Percentiles rank a stretch among this genome's conserved stretches.
Conservation (phyloP, 2,888 invertebrate genomes). For the Noctua janthina region DNA sequence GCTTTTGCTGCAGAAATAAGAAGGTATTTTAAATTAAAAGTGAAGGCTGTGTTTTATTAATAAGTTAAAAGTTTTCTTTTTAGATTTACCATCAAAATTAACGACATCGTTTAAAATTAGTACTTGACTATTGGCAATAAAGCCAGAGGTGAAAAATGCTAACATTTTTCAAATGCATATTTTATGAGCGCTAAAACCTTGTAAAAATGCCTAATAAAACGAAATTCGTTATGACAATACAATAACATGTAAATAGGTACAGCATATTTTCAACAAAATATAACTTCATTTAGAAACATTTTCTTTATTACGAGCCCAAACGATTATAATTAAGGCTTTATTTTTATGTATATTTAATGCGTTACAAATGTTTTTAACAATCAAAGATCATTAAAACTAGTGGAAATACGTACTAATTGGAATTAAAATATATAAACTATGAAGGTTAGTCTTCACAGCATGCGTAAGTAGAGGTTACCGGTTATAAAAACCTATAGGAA, state of each 20-base stretch:
- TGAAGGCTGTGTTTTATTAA: background rate
- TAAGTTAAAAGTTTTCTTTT: background rate
- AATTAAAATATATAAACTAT: background rate
- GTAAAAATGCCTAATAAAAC: background rate
- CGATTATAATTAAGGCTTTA: background rate
- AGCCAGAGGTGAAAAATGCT: slow-evolving; percentile 1
- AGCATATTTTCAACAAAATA: background rate
- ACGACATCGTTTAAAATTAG: background rate
- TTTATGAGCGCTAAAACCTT: slow-evolving; percentile 20
- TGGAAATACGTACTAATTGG: background rate
- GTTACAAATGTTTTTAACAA: background rate
- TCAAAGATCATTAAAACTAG: background rate
- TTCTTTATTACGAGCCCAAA: background rate
- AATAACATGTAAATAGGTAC: slow-evolving; percentile 3
- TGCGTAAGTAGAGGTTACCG: background rate
- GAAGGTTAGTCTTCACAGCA: background rate
- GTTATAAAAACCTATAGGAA: background rate
- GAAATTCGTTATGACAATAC: slow-evolving; percentile 16
- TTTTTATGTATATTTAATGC: background rate
- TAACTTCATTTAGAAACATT: background rate
- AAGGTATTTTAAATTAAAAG: background rate
- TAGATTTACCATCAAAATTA: background rate
- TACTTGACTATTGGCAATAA: background rate
- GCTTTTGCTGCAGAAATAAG: background rate
- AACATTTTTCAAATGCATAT: slow-evolving; percentile 2